Percentiles rank a stretch among this genome's conserved stretches.
These are phyloP conservation scores for Platysteira castanea DNA, from an alignment of 2,113 vertebrate species.

Conservation along the genomic window DNA sequence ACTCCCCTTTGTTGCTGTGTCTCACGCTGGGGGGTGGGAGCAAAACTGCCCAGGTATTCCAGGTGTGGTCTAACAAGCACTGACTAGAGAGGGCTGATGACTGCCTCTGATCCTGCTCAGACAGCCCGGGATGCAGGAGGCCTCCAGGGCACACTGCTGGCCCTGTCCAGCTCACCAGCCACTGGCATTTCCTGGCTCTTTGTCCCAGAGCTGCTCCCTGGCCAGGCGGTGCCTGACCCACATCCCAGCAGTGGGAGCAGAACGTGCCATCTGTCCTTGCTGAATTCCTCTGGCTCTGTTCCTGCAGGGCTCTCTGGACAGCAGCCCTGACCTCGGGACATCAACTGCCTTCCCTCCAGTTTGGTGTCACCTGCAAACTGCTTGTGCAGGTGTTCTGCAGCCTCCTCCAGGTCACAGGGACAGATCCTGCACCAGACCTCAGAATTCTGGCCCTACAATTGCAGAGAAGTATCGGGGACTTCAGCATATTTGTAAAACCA, in stretches of 20 bases:
- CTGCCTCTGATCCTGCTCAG: background rate
- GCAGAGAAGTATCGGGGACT: accelerated
- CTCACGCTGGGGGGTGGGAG: accelerated
- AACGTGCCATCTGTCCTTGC: background rate
- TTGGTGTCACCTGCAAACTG: background rate
- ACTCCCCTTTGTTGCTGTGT: accelerated
- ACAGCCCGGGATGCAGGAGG: background rate
- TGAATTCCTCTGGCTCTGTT: background rate
- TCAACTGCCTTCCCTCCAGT: background rate
- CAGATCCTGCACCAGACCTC: background rate
- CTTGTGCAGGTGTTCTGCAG: background rate
- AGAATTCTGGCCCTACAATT: background rate
- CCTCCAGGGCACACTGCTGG: background rate
- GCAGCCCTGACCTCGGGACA: background rate
- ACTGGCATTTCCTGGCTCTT: background rate
- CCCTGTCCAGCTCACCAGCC: background rate
- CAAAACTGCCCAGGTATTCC: background rate
- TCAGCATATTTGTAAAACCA: background rate
- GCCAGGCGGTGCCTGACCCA: background rate
- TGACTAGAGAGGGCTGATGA: background rate
- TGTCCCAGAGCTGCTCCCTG: background rate
- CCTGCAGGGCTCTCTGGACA: background rate
- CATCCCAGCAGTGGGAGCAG: background rate
- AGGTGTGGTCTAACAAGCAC: background rate
- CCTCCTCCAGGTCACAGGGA: background rate